Evolutionary conservation across 2,797 vertebrate genomes (phyloP).

Genomic region (Peromyscus attwateri): DNA sequence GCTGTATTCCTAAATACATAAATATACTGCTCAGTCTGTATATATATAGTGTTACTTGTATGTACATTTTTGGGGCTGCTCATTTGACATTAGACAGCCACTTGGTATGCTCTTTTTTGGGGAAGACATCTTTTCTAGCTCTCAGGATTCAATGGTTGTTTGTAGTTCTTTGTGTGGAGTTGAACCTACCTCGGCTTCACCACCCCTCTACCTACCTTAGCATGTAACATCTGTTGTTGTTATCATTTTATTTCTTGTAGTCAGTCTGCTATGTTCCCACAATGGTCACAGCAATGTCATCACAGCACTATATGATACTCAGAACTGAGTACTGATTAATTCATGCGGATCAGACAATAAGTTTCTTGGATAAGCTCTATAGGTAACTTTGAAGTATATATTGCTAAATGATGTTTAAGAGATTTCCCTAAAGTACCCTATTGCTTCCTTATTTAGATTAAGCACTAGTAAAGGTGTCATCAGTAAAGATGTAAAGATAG

Average conservation of each 20-base stretch:
- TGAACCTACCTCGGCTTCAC: no score
- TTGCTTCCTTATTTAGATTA: constrained; percentile 45
- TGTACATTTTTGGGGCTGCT: background rate
- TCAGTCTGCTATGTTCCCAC: background rate
- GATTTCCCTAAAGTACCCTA: background rate
- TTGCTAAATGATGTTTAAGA: constrained; percentile 25
- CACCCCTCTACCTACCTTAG: background rate
- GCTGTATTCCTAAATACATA: background rate
- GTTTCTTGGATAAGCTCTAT: background rate
- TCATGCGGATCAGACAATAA: background rate
- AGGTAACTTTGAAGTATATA: background rate
- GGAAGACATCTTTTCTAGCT: background rate
- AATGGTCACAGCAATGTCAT: background rate
- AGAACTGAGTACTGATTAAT: background rate
- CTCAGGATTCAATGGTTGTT: background rate
- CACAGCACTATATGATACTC: background rate
- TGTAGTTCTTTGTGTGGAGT: background rate
- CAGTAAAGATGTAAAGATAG: background rate
- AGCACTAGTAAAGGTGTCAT: constrained; percentile 14
- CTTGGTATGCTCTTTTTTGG: background rate
- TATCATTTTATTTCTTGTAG: background rate
- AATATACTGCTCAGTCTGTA: background rate
- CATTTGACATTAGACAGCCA: background rate
- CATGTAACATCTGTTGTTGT: background rate
- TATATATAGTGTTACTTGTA: background rate